Evolutionary conservation across 2,888 invertebrate species (phyloP).

Genomic region (Autographa gamma): DNA sequence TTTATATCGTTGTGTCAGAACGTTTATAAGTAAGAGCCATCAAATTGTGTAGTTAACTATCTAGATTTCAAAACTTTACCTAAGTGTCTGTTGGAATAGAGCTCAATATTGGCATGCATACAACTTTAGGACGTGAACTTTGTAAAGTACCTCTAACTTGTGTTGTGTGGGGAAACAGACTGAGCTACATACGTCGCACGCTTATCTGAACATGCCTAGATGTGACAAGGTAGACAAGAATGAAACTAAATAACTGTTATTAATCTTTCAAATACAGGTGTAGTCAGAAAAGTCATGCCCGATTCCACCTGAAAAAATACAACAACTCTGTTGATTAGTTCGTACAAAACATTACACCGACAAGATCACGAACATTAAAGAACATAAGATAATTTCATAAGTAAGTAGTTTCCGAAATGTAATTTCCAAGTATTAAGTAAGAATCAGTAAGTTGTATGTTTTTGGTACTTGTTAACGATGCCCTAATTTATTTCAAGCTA

Average conservation of each 20-base stretch:
- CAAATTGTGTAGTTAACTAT: neutral
- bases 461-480: neutral
- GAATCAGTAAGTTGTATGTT: slow-evolving; percentile 5
- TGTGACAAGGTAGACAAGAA: no score
- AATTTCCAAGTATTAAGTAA: slow-evolving; percentile 14
- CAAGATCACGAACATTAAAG: neutral
- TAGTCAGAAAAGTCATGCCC: neutral
- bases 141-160: slow-evolving; percentile 1
- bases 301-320: neutral
- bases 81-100: neutral
- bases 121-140: slow-evolving; percentile 2
- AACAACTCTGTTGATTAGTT: neutral
- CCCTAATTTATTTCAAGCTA: slow-evolving; percentile 4
- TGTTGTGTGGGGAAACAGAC: neutral
- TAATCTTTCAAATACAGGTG: no score
- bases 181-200: neutral
- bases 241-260: no score
- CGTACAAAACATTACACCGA: neutral
- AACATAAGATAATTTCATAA: neutral
- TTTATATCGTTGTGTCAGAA: no score
- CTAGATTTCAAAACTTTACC: neutral
- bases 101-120: neutral
- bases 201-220: no score
- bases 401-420: neutral
- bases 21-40: no score